phyloP scores from a whole-genome alignment of 92 coral and sea anemone species.

The Zoanthus sociatus region DNA sequence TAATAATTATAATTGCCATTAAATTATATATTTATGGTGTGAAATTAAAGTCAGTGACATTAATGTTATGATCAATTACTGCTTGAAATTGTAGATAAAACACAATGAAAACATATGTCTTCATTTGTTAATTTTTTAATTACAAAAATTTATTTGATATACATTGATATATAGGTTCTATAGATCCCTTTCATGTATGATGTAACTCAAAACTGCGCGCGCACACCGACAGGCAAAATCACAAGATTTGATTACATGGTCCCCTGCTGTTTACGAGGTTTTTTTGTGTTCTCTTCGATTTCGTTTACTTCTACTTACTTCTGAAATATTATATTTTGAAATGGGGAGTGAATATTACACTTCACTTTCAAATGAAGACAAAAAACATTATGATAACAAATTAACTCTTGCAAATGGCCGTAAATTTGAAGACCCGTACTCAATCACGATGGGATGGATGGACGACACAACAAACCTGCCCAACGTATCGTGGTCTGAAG shows the following conservation, averaged over 20 bases:
- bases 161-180: too few species aligned
- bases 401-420: background rate
- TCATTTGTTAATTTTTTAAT: too few species aligned
- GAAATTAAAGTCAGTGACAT: too few species aligned
- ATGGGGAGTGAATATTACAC: conserved; percentile 26
- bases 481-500: conserved; percentile 28
- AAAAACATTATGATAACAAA: conserved; percentile 6
- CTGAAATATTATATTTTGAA: background rate
- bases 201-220: conserved; percentile 17
- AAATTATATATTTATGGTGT: too few species aligned
- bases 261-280: background rate
- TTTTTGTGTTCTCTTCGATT: conserved; percentile 2
- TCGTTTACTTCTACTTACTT: background rate
- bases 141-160: too few species aligned
- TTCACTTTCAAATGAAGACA: conserved; percentile 9
- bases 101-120: too few species aligned
- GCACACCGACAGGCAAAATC: conserved; percentile 10
- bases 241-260: background rate
- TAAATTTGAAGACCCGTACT: conserved; percentile 23
- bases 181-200: conserved; percentile 18
- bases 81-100: too few species aligned
- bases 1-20: too few species aligned
- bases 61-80: too few species aligned
- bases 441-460: conserved; percentile 15
- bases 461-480: background rate